A percentile compares a stretch with the other conserved stretches of the same genome.
Evolutionary conservation across 1,140 invertebrate species (phyloP).

Genomic region (Brachionus paranguensis): DNA sequence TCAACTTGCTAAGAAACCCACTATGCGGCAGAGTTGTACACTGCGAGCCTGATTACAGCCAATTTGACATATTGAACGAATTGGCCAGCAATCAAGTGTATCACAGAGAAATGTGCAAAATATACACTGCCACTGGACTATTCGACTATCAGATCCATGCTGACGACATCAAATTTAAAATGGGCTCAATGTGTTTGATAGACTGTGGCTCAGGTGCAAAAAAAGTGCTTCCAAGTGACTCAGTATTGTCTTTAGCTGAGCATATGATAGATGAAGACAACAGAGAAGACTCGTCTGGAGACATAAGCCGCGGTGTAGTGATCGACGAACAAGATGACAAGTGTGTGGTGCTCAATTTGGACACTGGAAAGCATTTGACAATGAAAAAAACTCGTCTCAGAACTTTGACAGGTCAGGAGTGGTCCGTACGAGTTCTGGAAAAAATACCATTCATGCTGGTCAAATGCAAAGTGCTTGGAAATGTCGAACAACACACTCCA

Average conservation of each 20-base stretch:
- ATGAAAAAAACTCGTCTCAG: not conserved
- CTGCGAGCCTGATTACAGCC: not conserved
- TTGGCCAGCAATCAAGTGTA: not conserved
- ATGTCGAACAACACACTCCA: not conserved
- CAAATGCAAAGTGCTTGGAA: not conserved
- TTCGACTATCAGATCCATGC: conserved; percentile 1
- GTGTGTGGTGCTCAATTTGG: conserved; percentile 2
- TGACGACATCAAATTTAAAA: not conserved
- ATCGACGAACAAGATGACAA: not conserved
- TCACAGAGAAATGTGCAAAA: not conserved
- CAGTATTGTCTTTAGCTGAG: not conserved
- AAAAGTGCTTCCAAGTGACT: not conserved
- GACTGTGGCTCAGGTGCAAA: not conserved
- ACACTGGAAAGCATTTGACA: conserved; percentile 32
- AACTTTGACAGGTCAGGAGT: not conserved
- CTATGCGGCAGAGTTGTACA: not conserved
- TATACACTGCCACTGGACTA: not conserved
- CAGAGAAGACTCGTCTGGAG: not conserved
- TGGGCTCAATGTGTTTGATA: not conserved
- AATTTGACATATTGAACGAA: not conserved
- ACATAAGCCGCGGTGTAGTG: not conserved
- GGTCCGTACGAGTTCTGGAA: not conserved
- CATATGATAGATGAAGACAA: not conserved
- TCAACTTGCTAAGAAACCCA: not conserved
- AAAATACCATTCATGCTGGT: not conserved